A percentile compares a stretch with the other conserved stretches of the same genome.
These are phyloP conservation scores for Drosophila nikananu DNA, from an alignment of 1,140 invertebrate species.

Conservation along the genomic window DNA sequence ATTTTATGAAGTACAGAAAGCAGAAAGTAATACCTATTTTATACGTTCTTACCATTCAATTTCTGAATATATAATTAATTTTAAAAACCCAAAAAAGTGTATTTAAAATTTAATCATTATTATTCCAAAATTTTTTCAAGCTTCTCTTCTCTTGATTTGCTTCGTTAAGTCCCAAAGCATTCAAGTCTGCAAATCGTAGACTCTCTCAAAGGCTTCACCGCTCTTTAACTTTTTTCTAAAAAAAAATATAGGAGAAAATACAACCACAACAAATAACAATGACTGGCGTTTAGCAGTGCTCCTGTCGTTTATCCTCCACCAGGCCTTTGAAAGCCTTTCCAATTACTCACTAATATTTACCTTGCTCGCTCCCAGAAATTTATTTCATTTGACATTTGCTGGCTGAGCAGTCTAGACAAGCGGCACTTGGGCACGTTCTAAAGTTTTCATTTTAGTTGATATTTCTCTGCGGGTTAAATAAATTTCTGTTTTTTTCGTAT, in stretches of 20 bases:
- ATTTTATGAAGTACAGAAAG: neutral
- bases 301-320: neutral
- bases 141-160: conserved; percentile 41
- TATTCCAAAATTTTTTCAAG: neutral
- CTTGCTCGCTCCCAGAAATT: conserved; percentile 52
- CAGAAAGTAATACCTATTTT: neutral
- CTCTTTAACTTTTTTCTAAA: conserved; percentile 20
- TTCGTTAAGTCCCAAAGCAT: conserved; percentile 42
- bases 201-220: conserved; percentile 15
- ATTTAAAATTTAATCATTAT: neutral
- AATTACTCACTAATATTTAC: conserved; percentile 68
- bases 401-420: conserved; percentile 57
- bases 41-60: neutral
- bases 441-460: conserved; percentile 29
- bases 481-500: neutral
- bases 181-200: conserved; percentile 7
- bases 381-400: conserved; percentile 64
- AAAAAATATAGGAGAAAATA: conserved; percentile 1
- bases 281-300: conserved; percentile 41
- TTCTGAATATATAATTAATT: neutral
- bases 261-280: conserved; percentile 55
- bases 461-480: conserved; percentile 26
- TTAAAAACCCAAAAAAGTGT: neutral
- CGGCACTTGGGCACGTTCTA: conserved; percentile 58
- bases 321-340: conserved; percentile 37